Base-by-base conservation (phyloP, 2,113 vertebrate genomes). In the Orycteropus afer region DNA sequence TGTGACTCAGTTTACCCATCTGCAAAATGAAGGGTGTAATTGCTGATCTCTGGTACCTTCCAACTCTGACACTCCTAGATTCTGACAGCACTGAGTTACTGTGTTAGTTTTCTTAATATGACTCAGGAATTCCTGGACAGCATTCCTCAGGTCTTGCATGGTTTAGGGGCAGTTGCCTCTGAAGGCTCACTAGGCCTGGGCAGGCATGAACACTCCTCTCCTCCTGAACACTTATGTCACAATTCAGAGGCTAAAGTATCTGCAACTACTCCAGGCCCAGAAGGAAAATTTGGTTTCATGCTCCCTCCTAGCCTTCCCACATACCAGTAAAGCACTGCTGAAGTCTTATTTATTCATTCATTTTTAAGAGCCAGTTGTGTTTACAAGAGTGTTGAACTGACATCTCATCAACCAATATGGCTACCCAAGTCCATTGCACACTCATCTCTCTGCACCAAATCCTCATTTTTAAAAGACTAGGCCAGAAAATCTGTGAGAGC, bases 281-380 rank as follows among this genome's bases (percentile, higher is more conserved):
- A 20, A 49, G 55, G 11, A 1, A 0, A 0, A 1, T 32, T 67
- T 29, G 61, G 29, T 69, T 49, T 86, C 2, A 1, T 69, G 79
- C 22, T n/a, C 22, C 27, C 7, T 6, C 51, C 85, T 45, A 59
- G 47, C 13, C 42, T 96, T 63, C 10, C 34, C n/a, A 3, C 42
- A 27, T 22, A 55, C 14, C 18, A 10, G 23, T 59, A 82, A 84
- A 93, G 34, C 77, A 13, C 32, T 20, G 73, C 49, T 4, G 7
- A 51, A 27, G 23, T 15, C 27, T 40, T 55, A 73, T 92, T 82
- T 88, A 96, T 95, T 95, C 85, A 78, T 81, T 82, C 89, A 87
- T 96, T 96, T 89, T 94, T 86, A 89, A 69, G 57, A 45, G 2
- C 65, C 10, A n/a, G 15, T 14, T 71, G 53, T 73, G 34, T 15